phyloP scores from a whole-genome alignment of 35 echinoderm and acorn worm genomes.

The Antedon bifida region DNA sequence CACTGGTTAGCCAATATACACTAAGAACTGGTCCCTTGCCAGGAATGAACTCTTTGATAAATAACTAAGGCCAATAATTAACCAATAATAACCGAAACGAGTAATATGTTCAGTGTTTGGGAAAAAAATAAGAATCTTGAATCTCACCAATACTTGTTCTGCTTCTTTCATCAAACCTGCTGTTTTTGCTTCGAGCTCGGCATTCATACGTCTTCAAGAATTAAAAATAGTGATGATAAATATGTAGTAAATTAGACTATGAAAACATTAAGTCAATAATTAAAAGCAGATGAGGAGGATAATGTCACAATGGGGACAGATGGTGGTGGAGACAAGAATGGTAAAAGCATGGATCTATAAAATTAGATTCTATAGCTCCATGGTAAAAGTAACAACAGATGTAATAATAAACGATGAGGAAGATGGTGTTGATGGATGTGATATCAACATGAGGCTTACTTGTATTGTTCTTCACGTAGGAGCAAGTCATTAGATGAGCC shows the following conservation, averaged over 20 bases:
- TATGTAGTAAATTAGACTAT: conserved; percentile 1
- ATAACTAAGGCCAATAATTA: too few species aligned
- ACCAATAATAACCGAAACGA: too few species aligned
- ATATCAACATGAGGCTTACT: too few species aligned
- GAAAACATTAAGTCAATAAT: too few species aligned
- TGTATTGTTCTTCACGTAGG: conserved; percentile 82
- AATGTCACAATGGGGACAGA: neutral
- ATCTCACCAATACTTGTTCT: conserved; percentile 66
- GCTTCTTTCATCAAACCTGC: conserved; percentile 80
- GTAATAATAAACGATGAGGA: too few species aligned
- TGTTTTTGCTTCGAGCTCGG: conserved; percentile 87
- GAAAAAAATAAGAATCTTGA: too few species aligned
- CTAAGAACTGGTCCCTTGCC: too few species aligned
- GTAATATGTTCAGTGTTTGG: too few species aligned
- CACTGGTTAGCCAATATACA: too few species aligned
- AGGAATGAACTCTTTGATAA: too few species aligned
- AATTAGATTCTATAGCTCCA: neutral
- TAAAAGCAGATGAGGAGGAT: neutral
- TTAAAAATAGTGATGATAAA: neutral
- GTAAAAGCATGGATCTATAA: neutral
- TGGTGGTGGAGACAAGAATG: neutral
- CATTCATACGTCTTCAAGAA: conserved; percentile 65
- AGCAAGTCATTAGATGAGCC: conserved; percentile 46
- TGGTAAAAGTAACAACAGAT: too few species aligned
- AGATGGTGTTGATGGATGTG: too few species aligned